A percentile compares a stretch with the other conserved stretches of the same genome.
Conservation (phyloP, 2,888 invertebrate genomes). For the Sussaba pulchella region DNA sequence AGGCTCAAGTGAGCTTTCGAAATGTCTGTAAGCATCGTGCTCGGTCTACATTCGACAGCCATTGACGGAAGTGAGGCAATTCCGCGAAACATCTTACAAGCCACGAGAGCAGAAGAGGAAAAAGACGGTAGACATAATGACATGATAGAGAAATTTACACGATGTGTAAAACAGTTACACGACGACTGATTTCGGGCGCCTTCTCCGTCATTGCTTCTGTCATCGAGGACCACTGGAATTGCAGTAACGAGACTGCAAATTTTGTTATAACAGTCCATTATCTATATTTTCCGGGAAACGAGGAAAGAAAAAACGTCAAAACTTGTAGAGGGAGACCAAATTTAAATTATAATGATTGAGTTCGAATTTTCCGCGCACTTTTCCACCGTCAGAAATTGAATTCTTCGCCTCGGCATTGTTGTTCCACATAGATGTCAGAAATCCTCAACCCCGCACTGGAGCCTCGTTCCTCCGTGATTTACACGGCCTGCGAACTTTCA, state of each 20-base stretch:
- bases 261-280: not conserved
- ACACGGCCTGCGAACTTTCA: not conserved
- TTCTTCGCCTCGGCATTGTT: not conserved
- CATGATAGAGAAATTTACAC: too few relatives aligned
- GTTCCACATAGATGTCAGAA: conserved; percentile 7
- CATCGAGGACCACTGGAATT: too few relatives aligned
- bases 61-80: conserved; percentile 63
- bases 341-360: too few relatives aligned
- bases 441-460: not conserved
- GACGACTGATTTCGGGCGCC: too few relatives aligned
- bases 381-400: conserved; percentile 2
- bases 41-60: conserved; percentile 45
- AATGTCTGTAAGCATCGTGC: conserved; percentile 27
- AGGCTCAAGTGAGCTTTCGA: conserved; percentile 7
- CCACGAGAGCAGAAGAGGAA: conserved; percentile 23
- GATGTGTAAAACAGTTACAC: too few relatives aligned
- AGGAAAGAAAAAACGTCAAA: too few relatives aligned
- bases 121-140: not conserved
- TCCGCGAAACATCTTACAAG: conserved; percentile 43
- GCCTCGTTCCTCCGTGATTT: not conserved
- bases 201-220: too few relatives aligned
- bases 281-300: not conserved
- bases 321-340: not conserved
- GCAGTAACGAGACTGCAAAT: too few relatives aligned
- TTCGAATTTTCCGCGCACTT: not conserved